Conservation (phyloP, 1,140 invertebrate species). For the Condylostylus longicornis region DNA sequence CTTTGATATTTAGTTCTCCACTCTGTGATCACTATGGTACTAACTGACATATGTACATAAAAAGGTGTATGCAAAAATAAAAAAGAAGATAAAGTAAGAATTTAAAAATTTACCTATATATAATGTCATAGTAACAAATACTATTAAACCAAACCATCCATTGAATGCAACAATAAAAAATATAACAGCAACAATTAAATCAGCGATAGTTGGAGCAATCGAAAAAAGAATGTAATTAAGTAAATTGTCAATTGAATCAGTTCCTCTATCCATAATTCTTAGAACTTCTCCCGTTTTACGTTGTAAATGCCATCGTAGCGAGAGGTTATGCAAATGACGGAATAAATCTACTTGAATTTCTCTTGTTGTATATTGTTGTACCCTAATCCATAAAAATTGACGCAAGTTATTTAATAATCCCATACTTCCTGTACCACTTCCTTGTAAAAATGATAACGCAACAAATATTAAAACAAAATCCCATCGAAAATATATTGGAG, state of each 20-base stretch:
- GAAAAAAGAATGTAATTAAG: slow-evolving; percentile 77
- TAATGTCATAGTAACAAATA: slow-evolving; percentile 78
- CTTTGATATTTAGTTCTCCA: slow-evolving; percentile 91
- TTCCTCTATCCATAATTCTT: slow-evolving; percentile 87
- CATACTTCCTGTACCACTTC: slow-evolving; percentile 78
- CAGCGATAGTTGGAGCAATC: slow-evolving; percentile 80
- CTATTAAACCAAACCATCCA: slow-evolving; percentile 84
- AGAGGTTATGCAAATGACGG: slow-evolving; percentile 70
- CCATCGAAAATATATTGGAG: slow-evolving; percentile 56
- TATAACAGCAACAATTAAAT: slow-evolving; percentile 82
- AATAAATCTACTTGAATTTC: slow-evolving; percentile 77
- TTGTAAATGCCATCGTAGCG: slow-evolving; percentile 77
- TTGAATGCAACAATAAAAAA: slow-evolving; percentile 83
- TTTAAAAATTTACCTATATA: slow-evolving; percentile 77
- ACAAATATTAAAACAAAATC: slow-evolving; percentile 79
- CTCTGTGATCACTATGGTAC: slow-evolving; percentile 79
- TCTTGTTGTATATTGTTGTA: slow-evolving; percentile 89
- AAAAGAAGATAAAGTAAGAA: neutral
- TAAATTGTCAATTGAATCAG: slow-evolving; percentile 84
- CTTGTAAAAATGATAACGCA: slow-evolving; percentile 81
- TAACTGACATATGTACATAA: slow-evolving; percentile 39
- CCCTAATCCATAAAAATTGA: slow-evolving; percentile 83
- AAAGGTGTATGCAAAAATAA: slow-evolving; percentile 3
- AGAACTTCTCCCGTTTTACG: slow-evolving; percentile 93
- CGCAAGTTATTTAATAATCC: slow-evolving; percentile 84